These are phyloP conservation scores for Leptinotarsa defecta DNA, from an alignment of 1,140 invertebrate species.

Conservation along the genomic window DNA sequence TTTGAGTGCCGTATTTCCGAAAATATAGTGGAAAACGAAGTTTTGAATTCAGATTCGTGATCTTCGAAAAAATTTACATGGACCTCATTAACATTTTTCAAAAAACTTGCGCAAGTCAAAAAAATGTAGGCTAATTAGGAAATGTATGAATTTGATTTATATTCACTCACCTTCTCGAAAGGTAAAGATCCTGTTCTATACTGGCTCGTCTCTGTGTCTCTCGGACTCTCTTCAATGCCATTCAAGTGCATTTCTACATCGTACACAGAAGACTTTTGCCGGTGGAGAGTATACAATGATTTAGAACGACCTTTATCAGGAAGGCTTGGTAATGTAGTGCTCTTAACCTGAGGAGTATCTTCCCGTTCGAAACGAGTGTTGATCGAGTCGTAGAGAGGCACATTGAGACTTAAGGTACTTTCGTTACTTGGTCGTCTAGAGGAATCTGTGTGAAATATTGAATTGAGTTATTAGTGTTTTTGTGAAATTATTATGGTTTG, in stretches of 20 bases:
- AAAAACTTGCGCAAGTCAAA: not conserved
- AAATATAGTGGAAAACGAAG: too few relatives aligned
- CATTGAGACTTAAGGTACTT: constrained; percentile 48
- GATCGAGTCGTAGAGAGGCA: constrained; percentile 33
- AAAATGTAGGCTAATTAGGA: not conserved
- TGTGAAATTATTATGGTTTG: too few relatives aligned
- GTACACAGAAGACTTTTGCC: not conserved
- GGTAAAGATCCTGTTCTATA: constrained; percentile 46
- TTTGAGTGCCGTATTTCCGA: too few relatives aligned
- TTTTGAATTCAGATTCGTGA: too few relatives aligned
- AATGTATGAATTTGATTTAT: not conserved
- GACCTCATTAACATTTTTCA: not conserved
- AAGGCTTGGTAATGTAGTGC: not conserved
- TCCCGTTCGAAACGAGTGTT: constrained; percentile 33
- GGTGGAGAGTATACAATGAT: constrained; percentile 12
- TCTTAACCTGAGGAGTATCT: constrained; percentile 38
- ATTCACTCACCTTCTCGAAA: constrained; percentile 43
- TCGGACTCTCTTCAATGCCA: constrained; percentile 52
- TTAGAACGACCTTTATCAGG: constrained; percentile 16
- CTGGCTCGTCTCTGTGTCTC: constrained; percentile 16
- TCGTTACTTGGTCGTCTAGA: constrained; percentile 52
- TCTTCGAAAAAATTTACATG: not conserved
- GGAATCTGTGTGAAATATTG: not conserved
- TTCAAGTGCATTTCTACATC: constrained; percentile 33
- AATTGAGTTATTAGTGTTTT: too few relatives aligned